phyloP scores from a whole-genome alignment of 23 tunicate species.

The Halocynthia aurantium region DNA sequence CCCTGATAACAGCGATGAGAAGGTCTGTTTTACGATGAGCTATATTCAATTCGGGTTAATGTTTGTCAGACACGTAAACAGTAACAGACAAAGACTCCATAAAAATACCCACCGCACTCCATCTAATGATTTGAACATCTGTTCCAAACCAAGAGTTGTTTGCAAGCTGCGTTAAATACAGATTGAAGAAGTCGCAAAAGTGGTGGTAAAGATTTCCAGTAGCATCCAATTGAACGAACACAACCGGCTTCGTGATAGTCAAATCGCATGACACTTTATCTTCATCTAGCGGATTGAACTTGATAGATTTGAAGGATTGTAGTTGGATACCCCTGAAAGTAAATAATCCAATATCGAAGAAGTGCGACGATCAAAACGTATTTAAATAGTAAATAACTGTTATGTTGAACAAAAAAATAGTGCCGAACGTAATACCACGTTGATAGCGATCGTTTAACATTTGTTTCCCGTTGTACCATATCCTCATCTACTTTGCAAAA shows the following conservation, averaged over 20 bases:
- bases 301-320: conserved; percentile 36
- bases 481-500: conserved; percentile 39
- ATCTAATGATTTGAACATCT: conserved; percentile 68
- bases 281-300: conserved; percentile 10
- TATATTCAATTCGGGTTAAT: too few relatives aligned
- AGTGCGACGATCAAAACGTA: neutral
- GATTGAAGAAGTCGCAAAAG: conserved; percentile 94
- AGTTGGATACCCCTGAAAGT: conserved; percentile 68
- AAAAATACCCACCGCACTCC: conserved; percentile 71
- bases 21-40: too few relatives aligned
- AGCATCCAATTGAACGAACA: conserved; percentile 79
- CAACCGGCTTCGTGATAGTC: conserved; percentile 44
- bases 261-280: conserved; percentile 46
- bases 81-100: neutral
- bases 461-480: conserved; percentile 31
- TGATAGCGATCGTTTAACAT: conserved; percentile 66
- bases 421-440: conserved; percentile 40
- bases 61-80: neutral
- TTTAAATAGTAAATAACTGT: neutral
- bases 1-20: too few relatives aligned
- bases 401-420: too few relatives aligned
- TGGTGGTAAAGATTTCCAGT: conserved; percentile 93
- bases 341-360: neutral
- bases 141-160: conserved; percentile 63
- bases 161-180: conserved; percentile 72